Base-by-base conservation (phyloP, 2,888 invertebrate genomes). In the Oxyscelio sp. region DNA sequence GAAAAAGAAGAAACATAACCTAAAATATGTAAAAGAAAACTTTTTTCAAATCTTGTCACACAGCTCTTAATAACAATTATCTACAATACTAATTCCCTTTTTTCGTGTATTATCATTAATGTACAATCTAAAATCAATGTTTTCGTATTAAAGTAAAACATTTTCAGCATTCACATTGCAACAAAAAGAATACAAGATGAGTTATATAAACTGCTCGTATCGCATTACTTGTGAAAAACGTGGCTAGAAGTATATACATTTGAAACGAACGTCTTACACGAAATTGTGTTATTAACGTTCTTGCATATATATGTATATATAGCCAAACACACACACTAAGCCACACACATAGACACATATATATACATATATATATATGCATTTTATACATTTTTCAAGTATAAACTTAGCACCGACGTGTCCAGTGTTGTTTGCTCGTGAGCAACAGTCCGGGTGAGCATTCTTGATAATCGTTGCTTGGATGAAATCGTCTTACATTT, bases 381-480 rank as follows among this genome's bases (percentile, higher is more conserved):
- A 68, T 81, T 82, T 65, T 82, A 74, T 75, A 82, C 58, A 82
- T 77, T 75, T 82, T 82, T 75, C 70, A 82, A 75, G 82, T 48
- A 19, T 27, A 58, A 38, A 56, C 71, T 82, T 58, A 63, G 70
- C 31, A 70, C 61, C 70, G 63, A 75, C 81, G 81, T 81, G 82
- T 83, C 77, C 68, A 83, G 82, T 71, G 77, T 45, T 70, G 71
- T 77, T 82, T 71, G 71, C 77, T 43, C 77, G 82, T 59, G 82
- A 82, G 71, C 71, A 82, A 77, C 77, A 61, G 71, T 78, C 71
- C 73, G 50, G 4, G 34, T 52, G 75, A 78, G 65, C 19, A 78
- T 73, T 73, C 77, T 83, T 83, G 77, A 83, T 83, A 83, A 77
- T 71, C 65, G 66, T 78, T 65, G 68, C 66, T 43, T 54, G 45